phyloP scores from a whole-genome alignment of 1,140 invertebrate genomes.

The Lepidurus apus region DNA sequence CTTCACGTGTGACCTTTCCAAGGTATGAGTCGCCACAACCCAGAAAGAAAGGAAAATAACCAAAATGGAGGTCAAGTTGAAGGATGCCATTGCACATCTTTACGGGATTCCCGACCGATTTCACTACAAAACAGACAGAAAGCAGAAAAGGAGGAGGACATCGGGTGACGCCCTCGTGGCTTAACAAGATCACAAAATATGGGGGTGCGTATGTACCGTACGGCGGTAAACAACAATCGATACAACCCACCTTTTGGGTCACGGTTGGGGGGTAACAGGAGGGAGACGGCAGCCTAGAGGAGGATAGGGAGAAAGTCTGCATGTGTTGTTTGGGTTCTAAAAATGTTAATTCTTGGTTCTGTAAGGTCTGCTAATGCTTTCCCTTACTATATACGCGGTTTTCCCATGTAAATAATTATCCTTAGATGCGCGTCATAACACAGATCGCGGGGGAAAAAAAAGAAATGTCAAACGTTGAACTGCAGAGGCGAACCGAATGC shows the following conservation, averaged over 20 bases:
- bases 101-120: neutral
- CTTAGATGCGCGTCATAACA: neutral
- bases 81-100: neutral
- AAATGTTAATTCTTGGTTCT: neutral
- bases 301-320: neutral
- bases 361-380: neutral
- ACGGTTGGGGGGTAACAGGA: neutral
- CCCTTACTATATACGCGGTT: neutral
- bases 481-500: too few relatives aligned
- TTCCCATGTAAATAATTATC: neutral
- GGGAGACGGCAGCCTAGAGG: neutral
- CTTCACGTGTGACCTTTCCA: neutral
- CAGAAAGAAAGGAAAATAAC: neutral
- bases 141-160: neutral
- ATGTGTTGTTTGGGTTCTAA: neutral
- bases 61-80: conserved; percentile 13
- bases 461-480: neutral
- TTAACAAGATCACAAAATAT: neutral
- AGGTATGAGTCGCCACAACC: neutral
- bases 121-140: neutral
- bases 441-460: neutral
- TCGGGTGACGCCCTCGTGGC: neutral
- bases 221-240: neutral
- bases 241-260: neutral
- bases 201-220: neutral